phyloP scores from a whole-genome alignment of 2,888 invertebrate species.

The Oscheius onirici region DNA sequence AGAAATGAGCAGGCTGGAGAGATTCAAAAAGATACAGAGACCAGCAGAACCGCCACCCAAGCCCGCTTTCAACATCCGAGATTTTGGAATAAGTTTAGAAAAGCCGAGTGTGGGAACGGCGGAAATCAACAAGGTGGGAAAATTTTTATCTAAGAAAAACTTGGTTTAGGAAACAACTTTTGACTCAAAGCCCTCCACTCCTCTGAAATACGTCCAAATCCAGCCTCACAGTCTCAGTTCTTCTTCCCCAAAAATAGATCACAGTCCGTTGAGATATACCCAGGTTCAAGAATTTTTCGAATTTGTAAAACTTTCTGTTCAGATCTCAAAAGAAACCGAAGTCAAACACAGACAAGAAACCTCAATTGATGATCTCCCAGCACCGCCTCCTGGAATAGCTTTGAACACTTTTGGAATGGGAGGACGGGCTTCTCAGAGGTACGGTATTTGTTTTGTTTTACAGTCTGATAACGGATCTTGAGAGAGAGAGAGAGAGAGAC shows the following conservation, averaged over 20 bases:
- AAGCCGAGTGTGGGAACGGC: conserved; percentile 3
- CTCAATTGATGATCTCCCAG: conserved; percentile 41
- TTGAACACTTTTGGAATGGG: conserved; percentile 45
- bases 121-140: background rate
- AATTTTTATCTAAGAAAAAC: too few species aligned
- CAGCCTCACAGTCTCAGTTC: too few species aligned
- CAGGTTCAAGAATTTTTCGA: conserved; percentile 1
- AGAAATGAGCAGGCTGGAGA: conserved; percentile 21
- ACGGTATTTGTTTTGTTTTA: background rate
- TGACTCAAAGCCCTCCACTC: too few species aligned
- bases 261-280: background rate
- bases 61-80: conserved; percentile 37
- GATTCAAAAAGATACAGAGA: conserved; percentile 24
- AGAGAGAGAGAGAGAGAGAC: too few species aligned
- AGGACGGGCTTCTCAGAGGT: conserved; percentile 35
- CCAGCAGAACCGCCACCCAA: conserved; percentile 29
- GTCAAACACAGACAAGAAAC: conserved; percentile 18
- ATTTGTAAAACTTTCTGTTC: background rate
- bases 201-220: too few species aligned
- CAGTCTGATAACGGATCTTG: too few species aligned
- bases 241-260: too few species aligned
- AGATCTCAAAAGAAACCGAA: background rate
- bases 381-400: conserved; percentile 43
- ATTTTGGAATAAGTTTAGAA: conserved; percentile 48
- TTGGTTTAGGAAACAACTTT: too few species aligned